Evolutionary conservation across 2,888 invertebrate genomes (phyloP), one percentile per base, ranked within the genome.

Genomic region (Apoderus coryli): DNA sequence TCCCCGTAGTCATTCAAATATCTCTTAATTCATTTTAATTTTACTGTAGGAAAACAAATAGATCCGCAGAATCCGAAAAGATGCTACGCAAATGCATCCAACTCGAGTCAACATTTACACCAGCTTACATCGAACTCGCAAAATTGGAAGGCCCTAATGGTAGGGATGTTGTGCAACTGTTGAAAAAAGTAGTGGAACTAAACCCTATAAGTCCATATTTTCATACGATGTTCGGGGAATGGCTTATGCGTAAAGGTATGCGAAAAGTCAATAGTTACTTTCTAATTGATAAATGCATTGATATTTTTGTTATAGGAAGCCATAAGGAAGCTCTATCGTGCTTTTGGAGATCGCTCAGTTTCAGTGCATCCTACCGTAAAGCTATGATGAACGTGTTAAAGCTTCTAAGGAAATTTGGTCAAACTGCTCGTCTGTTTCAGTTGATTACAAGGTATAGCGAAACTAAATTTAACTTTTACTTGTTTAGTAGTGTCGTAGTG

Each of bases 151-250:
- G 60, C 4, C 59, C 63, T 10, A 65, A 61, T 11, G 69, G 70
- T 29, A 53, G 60, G 3, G 63, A 65, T 25, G 67, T 69, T 27
- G 66, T 68, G 7, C 54, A 57, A 25, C 58, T 76, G 10, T 53
- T 78, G 27, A 64, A 67, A 40, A 68, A 67, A 49, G 67, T 77
- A 12, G 61, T 74, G 10, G 61, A 66, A 16, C 54, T 80, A 30
- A 76, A 78, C 44, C 73, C 76, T 0, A 57, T 54, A 29, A 74
- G 75, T 50, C 73, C 77, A 45, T 75, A 77, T 45, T 72, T 77
- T 46, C 66, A 72, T 16, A 64, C 76, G 23, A 65, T 77, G 38
- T 78, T 77, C 47, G 79, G 76, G 16, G 68, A 73, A 40, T 81
- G 80, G 73, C 63, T 75, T 13, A 64, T 66, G 35, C 68, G 69